Percentiles rank a stretch among this genome's conserved stretches.
These are phyloP conservation scores for Ctenochaetus hawaiiensis DNA, from an alignment of 2,797 vertebrate species.

Conservation along the genomic window DNA sequence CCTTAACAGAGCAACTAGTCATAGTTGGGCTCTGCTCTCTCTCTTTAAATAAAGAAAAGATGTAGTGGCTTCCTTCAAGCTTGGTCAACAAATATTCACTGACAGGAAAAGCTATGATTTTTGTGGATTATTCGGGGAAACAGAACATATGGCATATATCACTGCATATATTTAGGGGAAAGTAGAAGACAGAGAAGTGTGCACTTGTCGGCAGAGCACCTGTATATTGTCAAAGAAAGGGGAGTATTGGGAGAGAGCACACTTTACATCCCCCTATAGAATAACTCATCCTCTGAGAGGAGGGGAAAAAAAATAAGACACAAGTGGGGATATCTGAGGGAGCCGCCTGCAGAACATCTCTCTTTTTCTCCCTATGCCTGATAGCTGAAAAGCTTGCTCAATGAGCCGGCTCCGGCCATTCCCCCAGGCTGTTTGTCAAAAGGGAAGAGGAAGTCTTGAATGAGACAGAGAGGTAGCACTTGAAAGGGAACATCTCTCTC, in stretches of 20 bases:
- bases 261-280: constrained; percentile 46
- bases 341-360: constrained; percentile 53
- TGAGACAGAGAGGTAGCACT: constrained; percentile 73
- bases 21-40: constrained; percentile 17
- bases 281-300: constrained; percentile 60
- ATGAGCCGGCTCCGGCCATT: constrained; percentile 58
- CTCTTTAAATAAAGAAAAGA: not conserved
- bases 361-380: constrained; percentile 32
- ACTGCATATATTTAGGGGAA: constrained; percentile 38
- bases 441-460: constrained; percentile 76
- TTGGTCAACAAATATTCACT: constrained; percentile 4
- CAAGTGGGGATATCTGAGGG: constrained; percentile 40
- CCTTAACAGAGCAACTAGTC: constrained; percentile 13
- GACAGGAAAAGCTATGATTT: constrained; percentile 18
- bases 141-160: constrained; percentile 36
- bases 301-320: constrained; percentile 31
- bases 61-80: constrained; percentile 7
- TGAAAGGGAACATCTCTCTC: constrained; percentile 80
- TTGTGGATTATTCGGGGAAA: constrained; percentile 11
- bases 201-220: constrained; percentile 52
- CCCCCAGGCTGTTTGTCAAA: constrained; percentile 61
- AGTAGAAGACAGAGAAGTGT: constrained; percentile 24
- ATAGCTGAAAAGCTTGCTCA: constrained; percentile 58
- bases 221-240: constrained; percentile 45
- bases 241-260: constrained; percentile 41